Evolutionary conservation across 1,140 invertebrate species (phyloP).

Genomic region (Drosophila sulfurigaster): DNA sequence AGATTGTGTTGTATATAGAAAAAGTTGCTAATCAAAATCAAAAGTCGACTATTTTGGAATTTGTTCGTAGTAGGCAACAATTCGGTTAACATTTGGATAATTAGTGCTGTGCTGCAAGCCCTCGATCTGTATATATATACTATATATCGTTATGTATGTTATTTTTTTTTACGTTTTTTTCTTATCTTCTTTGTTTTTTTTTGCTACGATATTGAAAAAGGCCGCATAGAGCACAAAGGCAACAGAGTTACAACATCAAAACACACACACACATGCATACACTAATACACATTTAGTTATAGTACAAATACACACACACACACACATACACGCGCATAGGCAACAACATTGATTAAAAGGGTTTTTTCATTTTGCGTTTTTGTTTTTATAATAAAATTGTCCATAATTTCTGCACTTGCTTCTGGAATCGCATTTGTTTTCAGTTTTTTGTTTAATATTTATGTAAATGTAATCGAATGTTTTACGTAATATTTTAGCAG

Average conservation of each 20-base stretch:
- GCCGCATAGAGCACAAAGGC: slow-evolving; percentile 81
- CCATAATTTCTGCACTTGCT: slow-evolving; percentile 14
- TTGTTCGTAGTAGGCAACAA: slow-evolving; percentile 44
- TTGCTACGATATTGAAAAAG: slow-evolving; percentile 73
- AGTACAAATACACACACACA: slow-evolving; percentile 26
- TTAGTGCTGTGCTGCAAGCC: slow-evolving; percentile 28
- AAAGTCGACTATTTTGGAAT: slow-evolving; percentile 23
- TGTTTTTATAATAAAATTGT: slow-evolving; percentile 9
- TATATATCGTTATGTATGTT: slow-evolving; percentile 14
- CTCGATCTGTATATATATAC: slow-evolving; percentile 39
- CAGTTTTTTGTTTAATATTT: no score
- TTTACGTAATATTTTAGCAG: no score
- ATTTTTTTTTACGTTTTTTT: slow-evolving; percentile 37
- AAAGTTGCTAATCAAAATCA: neutral
- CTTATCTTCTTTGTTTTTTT: slow-evolving; percentile 42
- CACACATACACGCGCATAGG: slow-evolving; percentile 24
- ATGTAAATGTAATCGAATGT: neutral
- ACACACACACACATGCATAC: slow-evolving; percentile 54
- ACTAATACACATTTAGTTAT: slow-evolving; percentile 29
- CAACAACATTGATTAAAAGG: slow-evolving; percentile 40
- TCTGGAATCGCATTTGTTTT: slow-evolving; percentile 11
- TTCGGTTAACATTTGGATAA: slow-evolving; percentile 56
- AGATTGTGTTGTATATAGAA: slow-evolving; percentile 17
- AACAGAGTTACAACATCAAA: slow-evolving; percentile 83
- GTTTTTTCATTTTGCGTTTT: neutral